Evolutionary conservation across 2,888 invertebrate genomes (phyloP), one percentile per base, ranked within the genome.

Genomic region (Lepidocyrtoides sp.): DNA sequence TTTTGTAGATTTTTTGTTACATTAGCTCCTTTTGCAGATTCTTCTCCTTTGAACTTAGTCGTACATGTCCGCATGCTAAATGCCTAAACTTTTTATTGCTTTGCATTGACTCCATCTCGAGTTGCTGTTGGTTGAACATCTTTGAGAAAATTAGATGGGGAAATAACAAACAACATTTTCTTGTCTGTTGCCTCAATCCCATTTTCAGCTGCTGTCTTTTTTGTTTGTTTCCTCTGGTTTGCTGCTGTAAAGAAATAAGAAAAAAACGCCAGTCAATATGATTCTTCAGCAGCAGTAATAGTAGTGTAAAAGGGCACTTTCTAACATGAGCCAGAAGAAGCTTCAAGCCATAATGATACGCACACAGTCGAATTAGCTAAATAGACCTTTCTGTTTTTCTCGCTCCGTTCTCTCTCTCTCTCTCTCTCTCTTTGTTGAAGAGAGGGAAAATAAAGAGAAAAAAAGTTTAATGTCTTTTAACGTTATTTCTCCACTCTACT

Each of bases 111-210:
- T 66, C 32, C 17, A 57, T 14, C 2, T 57, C 2, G 20, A 57
- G 57, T 8, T 17, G 57, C 17, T 12, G 63, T 12, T 63, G 29
- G 14, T 10, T 57, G 17, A 57, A 20, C 57, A 17, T 20, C 54
- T 72, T 44, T 1, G 48, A 75, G 82, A 17, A 82, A 82, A 82
- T 82, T 82, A 82, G 60, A 82, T n/a, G 41, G 51, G 82, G 3
- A 69, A 75, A 23, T 75, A 75, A 66, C 63, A 41, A 41, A 1
- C 36, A 8, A 23, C 17, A 66, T 36, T 29, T 17, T 4, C 57
- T 20, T 36, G 36, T 36, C 36, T 36, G 51, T 17, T 54, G 51
- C 51, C 2, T n/a, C 26, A 14, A 41, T 75, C 48, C 17, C 75
- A 48, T 75, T 75, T n/a, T 20, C 26, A 75, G 20, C 41, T 20